These are phyloP conservation scores for Napeogenes sylphis DNA, from an alignment of 2,888 invertebrate genomes.

Conservation along the genomic window DNA sequence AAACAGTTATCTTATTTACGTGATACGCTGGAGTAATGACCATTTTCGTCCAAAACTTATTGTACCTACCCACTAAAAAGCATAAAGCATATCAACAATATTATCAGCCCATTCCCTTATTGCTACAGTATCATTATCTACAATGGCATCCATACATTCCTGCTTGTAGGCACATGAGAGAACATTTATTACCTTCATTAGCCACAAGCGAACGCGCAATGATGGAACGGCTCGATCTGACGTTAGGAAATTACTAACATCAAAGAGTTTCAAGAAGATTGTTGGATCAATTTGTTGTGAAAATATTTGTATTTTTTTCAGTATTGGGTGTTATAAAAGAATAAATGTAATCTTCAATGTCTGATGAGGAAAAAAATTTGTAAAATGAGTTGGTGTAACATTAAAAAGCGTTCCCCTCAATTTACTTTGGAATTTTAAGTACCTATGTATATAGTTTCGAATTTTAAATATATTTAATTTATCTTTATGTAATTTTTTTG, in stretches of 20 bases:
- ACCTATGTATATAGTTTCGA: too few species aligned
- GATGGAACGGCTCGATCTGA: conserved; percentile 29
- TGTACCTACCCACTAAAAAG: conserved; percentile 4
- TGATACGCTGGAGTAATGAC: neutral
- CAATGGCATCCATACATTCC: conserved; percentile 58
- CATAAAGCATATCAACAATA: conserved; percentile 29
- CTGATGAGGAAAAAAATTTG: too few species aligned
- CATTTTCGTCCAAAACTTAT: neutral
- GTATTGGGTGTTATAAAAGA: neutral
- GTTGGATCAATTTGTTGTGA: conserved; percentile 31
- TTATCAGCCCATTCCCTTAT: conserved; percentile 47
- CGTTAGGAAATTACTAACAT: conserved; percentile 27
- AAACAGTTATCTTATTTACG: neutral
- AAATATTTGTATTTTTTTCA: conserved; percentile 9
- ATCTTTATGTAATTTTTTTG: too few species aligned
- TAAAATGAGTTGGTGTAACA: too few species aligned
- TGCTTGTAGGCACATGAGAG: conserved; percentile 28
- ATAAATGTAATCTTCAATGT: neutral
- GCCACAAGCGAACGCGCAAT: conserved; percentile 45
- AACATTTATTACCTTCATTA: conserved; percentile 57
- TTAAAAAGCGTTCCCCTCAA: too few species aligned
- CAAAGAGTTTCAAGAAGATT: conserved; percentile 26
- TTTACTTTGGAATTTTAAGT: too few species aligned
- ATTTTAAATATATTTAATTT: too few species aligned
- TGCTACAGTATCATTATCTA: conserved; percentile 48